A percentile compares a stretch with the other conserved stretches of the same genome.
Conservation (phyloP, 2,888 invertebrate species). For the Drosophila conformis region DNA sequence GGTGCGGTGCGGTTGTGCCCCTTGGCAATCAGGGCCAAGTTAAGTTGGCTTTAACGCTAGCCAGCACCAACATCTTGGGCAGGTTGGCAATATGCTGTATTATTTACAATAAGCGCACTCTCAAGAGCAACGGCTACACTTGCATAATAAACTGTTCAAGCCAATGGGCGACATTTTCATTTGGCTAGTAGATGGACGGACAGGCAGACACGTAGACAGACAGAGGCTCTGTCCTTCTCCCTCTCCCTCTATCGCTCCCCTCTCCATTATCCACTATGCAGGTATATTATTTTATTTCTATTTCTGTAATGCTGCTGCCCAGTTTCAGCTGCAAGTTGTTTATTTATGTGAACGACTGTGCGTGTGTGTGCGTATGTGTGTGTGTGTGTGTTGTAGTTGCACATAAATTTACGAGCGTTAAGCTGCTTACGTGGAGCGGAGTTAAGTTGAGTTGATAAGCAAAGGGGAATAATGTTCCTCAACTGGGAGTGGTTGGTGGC, state of each 20-base stretch:
- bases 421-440: slow-evolving; percentile 47
- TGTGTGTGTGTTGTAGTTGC: slow-evolving; percentile 50
- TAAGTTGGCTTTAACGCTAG: slow-evolving; percentile 32
- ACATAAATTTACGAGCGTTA: slow-evolving; percentile 64
- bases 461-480: slow-evolving; percentile 36
- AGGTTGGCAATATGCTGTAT: slow-evolving; percentile 70
- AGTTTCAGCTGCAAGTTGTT: slow-evolving; percentile 57
- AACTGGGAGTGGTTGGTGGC: slow-evolving; percentile 24
- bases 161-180: slow-evolving; percentile 79
- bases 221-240: neutral
- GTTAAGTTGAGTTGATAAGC: slow-evolving; percentile 34
- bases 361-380: neutral
- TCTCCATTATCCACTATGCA: slow-evolving; percentile 43
- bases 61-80: slow-evolving; percentile 42
- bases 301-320: slow-evolving; percentile 57
- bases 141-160: slow-evolving; percentile 69
- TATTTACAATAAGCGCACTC: slow-evolving; percentile 66
- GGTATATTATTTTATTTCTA: slow-evolving; percentile 75
- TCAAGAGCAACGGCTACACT: slow-evolving; percentile 41
- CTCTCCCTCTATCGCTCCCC: neutral
- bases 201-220: neutral
- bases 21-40: slow-evolving; percentile 54
- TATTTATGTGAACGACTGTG: slow-evolving; percentile 71
- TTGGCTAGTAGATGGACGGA: slow-evolving; percentile 35
- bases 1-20: slow-evolving; percentile 26